A percentile compares a stretch with the other conserved stretches of the same genome.
These are phyloP conservation scores for Poecile montanus DNA, from an alignment of 2,797 vertebrate species.

Conservation along the genomic window DNA sequence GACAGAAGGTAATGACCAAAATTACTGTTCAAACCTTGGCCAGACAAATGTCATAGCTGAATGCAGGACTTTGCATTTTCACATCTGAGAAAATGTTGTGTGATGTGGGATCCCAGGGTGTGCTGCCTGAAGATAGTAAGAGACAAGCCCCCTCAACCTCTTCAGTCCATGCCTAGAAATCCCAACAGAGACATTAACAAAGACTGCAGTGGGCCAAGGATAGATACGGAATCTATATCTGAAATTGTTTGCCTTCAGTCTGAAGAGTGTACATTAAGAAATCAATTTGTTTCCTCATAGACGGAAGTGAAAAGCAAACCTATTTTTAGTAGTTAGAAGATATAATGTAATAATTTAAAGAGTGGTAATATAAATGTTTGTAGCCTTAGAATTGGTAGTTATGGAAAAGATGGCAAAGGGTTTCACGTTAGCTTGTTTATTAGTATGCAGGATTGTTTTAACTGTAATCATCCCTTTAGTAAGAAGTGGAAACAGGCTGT, in stretches of 20 bases:
- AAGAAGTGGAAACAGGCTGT: constrained; percentile 30
- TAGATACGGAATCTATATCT: background rate
- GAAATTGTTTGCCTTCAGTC: background rate
- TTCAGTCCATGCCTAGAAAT: background rate
- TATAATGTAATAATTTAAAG: background rate
- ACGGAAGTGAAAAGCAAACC: background rate
- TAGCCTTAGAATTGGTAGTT: background rate
- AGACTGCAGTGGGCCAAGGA: background rate
- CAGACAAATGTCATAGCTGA: background rate
- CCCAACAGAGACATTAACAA: background rate
- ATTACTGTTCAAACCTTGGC: background rate
- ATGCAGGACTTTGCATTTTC: background rate
- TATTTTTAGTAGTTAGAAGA: background rate
- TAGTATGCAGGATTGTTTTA: constrained; percentile 31
- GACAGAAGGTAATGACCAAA: background rate
- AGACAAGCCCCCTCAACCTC: background rate
- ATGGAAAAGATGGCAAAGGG: background rate
- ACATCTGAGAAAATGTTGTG: background rate
- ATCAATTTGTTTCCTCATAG: background rate
- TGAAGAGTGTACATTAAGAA: background rate
- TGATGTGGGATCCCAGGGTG: background rate
- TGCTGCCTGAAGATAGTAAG: background rate
- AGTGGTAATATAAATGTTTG: background rate
- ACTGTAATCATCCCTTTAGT: constrained; percentile 44
- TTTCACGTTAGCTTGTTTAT: constrained; percentile 34